Evolutionary conservation across 1,140 invertebrate genomes (phyloP).

Genomic region (Tribolium castaneum): DNA sequence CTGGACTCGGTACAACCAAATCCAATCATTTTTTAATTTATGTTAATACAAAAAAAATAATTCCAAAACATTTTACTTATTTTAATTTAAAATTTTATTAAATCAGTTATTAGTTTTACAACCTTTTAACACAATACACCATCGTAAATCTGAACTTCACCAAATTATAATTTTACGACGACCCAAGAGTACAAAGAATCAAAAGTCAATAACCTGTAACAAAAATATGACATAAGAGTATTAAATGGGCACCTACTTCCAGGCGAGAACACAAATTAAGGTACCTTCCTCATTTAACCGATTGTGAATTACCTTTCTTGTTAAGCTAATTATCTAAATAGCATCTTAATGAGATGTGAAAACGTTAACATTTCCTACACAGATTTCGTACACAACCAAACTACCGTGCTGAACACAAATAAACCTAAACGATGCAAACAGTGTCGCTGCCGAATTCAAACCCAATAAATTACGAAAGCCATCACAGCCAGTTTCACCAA

Average conservation of each 20-base stretch:
- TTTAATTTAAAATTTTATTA: no score
- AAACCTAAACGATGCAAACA: constrained; percentile 37
- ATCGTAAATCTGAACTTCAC: neutral
- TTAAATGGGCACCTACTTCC: neutral
- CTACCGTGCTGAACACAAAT: constrained; percentile 18
- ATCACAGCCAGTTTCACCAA: constrained; percentile 37
- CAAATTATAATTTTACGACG: neutral
- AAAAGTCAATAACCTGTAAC: neutral
- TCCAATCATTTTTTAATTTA: no score
- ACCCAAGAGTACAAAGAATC: neutral
- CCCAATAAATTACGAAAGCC: constrained; percentile 38
- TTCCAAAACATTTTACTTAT: no score
- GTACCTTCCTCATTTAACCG: neutral
- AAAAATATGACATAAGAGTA: neutral
- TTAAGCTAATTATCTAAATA: constrained; percentile 21
- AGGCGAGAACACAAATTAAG: neutral
- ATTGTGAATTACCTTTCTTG: constrained; percentile 9
- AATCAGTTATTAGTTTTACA: no score
- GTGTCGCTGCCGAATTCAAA: constrained; percentile 44
- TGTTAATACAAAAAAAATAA: no score
- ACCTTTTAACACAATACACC: neutral
- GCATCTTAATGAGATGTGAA: constrained; percentile 21
- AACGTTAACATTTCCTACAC: constrained; percentile 22
- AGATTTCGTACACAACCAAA: neutral
- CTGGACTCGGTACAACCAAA: no score